A percentile compares a stretch with the other conserved stretches of the same genome.
Evolutionary conservation across 2,888 invertebrate species (phyloP).

Genomic region (Leptarthrus brevirostris): DNA sequence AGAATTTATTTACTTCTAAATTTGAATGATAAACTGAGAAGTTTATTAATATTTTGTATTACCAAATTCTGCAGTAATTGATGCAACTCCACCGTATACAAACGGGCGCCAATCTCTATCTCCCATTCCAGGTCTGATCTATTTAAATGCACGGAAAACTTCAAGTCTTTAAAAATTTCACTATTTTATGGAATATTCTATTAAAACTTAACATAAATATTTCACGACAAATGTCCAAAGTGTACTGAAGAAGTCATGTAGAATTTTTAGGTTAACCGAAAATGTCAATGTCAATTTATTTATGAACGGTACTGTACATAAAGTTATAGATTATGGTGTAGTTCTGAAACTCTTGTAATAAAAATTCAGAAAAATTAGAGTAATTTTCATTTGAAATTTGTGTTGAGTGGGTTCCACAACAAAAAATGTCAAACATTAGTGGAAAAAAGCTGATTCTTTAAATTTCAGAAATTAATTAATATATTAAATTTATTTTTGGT

Average conservation of each 20-base stretch:
- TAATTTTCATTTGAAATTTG: no score
- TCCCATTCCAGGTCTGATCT: conserved; percentile 72
- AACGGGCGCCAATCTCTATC: conserved; percentile 92
- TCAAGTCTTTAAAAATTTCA: not conserved
- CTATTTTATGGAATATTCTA: not conserved
- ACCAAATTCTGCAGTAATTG: conserved; percentile 95
- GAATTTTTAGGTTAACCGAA: not conserved
- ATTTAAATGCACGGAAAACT: not conserved
- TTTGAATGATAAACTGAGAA: no score
- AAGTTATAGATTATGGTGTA: no score
- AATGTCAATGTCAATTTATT: not conserved
- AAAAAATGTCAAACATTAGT: no score
- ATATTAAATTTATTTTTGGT: no score
- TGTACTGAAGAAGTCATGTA: not conserved
- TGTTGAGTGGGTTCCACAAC: no score
- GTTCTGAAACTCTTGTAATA: no score
- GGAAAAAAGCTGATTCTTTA: no score
- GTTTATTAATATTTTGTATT: no score
- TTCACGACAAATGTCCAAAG: not conserved
- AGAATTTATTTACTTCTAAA: no score
- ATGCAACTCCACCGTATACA: conserved; percentile 93
- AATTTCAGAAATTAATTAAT: no score
- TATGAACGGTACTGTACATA: not conserved
- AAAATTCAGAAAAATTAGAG: no score
- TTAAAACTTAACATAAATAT: not conserved